Conservation (phyloP, 2,888 invertebrate genomes). For the Cryptus armator region DNA sequence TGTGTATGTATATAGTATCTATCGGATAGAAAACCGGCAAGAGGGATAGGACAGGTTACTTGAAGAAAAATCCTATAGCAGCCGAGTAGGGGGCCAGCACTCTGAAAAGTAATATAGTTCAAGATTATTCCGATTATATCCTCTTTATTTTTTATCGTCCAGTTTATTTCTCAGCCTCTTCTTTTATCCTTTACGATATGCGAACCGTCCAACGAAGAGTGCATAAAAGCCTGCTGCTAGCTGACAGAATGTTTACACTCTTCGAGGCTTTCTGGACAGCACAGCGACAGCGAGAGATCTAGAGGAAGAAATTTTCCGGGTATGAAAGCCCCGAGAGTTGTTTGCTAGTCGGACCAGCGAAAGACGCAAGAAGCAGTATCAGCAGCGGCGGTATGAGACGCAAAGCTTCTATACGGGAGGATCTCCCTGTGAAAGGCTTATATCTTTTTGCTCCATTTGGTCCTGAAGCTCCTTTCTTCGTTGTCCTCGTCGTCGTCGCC, state of each 20-base stretch:
- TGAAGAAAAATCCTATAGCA: constrained; percentile 16
- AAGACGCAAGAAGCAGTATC: constrained; percentile 18
- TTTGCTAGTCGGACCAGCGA: constrained; percentile 40
- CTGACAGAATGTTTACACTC: constrained; percentile 40
- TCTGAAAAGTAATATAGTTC: constrained; percentile 43
- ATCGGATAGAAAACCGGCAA: background rate
- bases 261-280: constrained; percentile 10
- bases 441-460: constrained; percentile 32
- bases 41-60: background rate
- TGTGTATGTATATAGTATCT: background rate
- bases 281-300: background rate
- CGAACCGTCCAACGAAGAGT: constrained; percentile 1
- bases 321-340: constrained; percentile 42
- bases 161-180: background rate
- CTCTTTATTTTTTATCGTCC: background rate
- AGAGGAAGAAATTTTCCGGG: constrained; percentile 22
- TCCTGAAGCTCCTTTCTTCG: background rate
- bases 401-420: constrained; percentile 16
- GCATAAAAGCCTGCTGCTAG: background rate
- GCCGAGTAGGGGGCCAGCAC: background rate
- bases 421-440: constrained; percentile 45
- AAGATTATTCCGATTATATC: constrained; percentile 43
- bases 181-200: background rate
- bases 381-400: constrained; percentile 26
- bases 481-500: constrained; percentile 22